Evolutionary conservation across 2,797 vertebrate genomes (phyloP).

Genomic region (Iguana delicatissima): DNA sequence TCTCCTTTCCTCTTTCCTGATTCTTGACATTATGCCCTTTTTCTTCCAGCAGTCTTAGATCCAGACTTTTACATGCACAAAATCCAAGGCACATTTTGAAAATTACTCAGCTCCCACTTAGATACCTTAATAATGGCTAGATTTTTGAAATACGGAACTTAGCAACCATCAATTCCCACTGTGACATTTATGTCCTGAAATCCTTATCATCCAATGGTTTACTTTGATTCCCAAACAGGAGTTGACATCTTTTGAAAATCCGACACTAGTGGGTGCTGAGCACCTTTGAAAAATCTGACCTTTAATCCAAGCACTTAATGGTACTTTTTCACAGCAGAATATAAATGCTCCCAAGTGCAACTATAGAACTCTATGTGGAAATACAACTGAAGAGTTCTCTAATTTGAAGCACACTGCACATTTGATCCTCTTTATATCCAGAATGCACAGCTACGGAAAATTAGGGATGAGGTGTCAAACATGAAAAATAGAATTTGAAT

Average conservation of each 20-base stretch:
- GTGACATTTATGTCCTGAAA: not conserved
- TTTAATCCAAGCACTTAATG: not conserved
- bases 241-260: constrained; percentile 24
- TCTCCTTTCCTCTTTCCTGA: not conserved
- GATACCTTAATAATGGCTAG: not conserved
- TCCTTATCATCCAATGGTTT: constrained; percentile 10
- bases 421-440: not conserved
- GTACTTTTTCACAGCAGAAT: constrained; percentile 9
- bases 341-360: constrained; percentile 22
- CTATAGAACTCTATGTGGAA: constrained; percentile 10
- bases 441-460: constrained; percentile 9
- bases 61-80: constrained; percentile 39
- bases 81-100: constrained; percentile 33
- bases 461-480: not conserved
- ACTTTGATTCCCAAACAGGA: constrained; percentile 1
- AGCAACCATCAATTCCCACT: constrained; percentile 31
- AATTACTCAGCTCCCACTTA: constrained; percentile 31
- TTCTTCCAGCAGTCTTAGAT: not conserved
- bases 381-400: constrained; percentile 7
- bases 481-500: not conserved
- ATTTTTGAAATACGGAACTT: constrained; percentile 32
- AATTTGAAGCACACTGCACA: not conserved
- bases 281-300: constrained; percentile 24
- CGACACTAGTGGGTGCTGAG: constrained; percentile 12
- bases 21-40: constrained; percentile 27